phyloP scores from a whole-genome alignment of 2,888 invertebrate genomes.

The Athripsodes cinereus region DNA sequence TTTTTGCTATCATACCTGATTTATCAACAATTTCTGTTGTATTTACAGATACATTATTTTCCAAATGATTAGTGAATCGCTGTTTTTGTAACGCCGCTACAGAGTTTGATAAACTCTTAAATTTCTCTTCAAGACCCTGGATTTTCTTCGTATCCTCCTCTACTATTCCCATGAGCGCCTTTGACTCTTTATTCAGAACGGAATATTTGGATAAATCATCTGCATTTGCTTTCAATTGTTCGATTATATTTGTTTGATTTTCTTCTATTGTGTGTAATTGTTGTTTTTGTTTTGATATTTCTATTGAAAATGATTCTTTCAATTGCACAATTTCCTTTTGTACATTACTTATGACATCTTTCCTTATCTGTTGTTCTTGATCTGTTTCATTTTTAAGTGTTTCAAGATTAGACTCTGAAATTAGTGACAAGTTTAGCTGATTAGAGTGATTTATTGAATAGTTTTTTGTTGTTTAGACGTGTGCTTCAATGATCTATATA shows the following conservation, averaged over 20 bases:
- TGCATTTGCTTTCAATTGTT: slow-evolving; percentile 31
- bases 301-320: slow-evolving; percentile 35
- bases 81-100: slow-evolving; percentile 30
- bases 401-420: slow-evolving; percentile 27
- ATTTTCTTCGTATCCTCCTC: slow-evolving; percentile 48
- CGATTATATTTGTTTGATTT: slow-evolving; percentile 30
- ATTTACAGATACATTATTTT: neutral
- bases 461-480: no score
- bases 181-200: slow-evolving; percentile 44
- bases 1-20: neutral
- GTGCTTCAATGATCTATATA: no score
- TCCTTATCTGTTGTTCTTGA: slow-evolving; percentile 22
- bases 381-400: slow-evolving; percentile 18
- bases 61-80: slow-evolving; percentile 33
- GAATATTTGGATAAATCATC: slow-evolving; percentile 43
- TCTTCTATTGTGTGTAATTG: slow-evolving; percentile 34
- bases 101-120: slow-evolving; percentile 36
- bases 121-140: slow-evolving; percentile 42
- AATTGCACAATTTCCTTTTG: slow-evolving; percentile 33
- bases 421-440: no score
- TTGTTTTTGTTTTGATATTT: slow-evolving; percentile 39
- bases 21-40: neutral
- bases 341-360: slow-evolving; percentile 28
- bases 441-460: no score
- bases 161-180: slow-evolving; percentile 44